Percentiles rank a stretch among this genome's conserved stretches.
phyloP scores from a whole-genome alignment of 2,113 vertebrate species.

The Lophura nycthemera region DNA sequence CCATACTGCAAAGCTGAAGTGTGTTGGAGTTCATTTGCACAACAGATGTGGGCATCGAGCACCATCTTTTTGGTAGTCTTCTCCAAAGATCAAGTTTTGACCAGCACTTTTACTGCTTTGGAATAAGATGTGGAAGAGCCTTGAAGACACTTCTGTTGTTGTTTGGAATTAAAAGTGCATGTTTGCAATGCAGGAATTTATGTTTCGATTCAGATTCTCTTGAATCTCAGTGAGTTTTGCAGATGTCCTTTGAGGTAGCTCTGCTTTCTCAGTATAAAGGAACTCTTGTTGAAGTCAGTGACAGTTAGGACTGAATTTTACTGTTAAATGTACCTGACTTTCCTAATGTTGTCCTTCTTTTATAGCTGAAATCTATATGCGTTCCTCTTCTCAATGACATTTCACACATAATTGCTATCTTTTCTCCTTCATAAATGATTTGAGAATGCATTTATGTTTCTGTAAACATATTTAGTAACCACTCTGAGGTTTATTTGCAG shows the following conservation, averaged over 20 bases:
- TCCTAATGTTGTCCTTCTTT: slow-evolving; percentile 20
- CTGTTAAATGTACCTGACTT: not conserved
- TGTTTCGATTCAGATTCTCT: not conserved
- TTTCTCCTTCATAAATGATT: not conserved
- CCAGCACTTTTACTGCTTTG: not conserved
- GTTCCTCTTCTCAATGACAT: not conserved
- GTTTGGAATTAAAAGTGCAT: not conserved
- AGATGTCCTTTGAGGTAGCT: not conserved
- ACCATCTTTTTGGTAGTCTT: not conserved
- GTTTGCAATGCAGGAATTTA: not conserved
- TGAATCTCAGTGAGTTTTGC: not conserved
- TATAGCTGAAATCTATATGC: not conserved
- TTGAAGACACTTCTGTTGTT: not conserved
- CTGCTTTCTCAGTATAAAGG: not conserved
- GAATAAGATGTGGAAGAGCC: not conserved
- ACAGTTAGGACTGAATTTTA: not conserved
- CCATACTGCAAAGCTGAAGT: not conserved
- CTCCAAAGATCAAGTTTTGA: not conserved
- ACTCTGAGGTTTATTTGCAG: slow-evolving; percentile 17
- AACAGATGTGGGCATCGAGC: not conserved
- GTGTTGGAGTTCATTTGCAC: accelerated
- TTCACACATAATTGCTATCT: not conserved
- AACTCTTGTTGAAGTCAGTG: not conserved
- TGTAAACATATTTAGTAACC: slow-evolving; percentile 29
- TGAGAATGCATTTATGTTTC: slow-evolving; percentile 18